Evolutionary conservation across 2,888 invertebrate genomes (phyloP), one percentile per base, ranked within the genome.

Genomic region (Zygogramma bicolorata): DNA sequence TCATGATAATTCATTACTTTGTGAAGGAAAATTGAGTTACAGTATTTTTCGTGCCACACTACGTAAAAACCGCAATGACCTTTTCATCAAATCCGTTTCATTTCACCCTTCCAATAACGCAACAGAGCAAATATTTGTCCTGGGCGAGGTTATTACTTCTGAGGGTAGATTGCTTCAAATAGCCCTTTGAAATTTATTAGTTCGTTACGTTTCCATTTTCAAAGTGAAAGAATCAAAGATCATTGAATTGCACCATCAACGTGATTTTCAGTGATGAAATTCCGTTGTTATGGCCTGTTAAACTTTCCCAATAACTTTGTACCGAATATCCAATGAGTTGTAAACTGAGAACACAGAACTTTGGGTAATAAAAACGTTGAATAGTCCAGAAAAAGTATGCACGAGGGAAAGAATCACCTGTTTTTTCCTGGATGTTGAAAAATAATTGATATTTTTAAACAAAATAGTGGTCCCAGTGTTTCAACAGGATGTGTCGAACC

Each of bases 261-360:
- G 40, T 60, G 65, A 65, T 68, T 13, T 66, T 38, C 3, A 38
- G 27, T 10, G 65, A 71, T 70, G 61, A 74, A 71, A 74, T 59
- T 74, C 66, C 38, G 18, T 53, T 60, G 70, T 67, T 63, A 62
- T 59, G 53, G 63, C 18, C 60, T 71, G 38, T 67, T 69, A 34
- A 71, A 70, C 74, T 61, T 68, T 53, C 49, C 58, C 31, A 72
- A 70, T 53, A 70, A 70, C 70, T 68, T 65, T 59, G 70, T 61
- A 59, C 68, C 68, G 74, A 74, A 76, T 76, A 76, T 68, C 61
- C 73, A 74, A 72, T 65, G 68, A 74, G 69, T 68, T 70, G 70
- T 71, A 70, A 76, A 74, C 70, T 68, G 69, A 67, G 60, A 63
- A 66, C 62, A 58, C n/a, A 46, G 53, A 70, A 74, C 65, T 71